phyloP scores from a whole-genome alignment of 1,140 invertebrate genomes.

The Ceratosolen fusciceps region DNA sequence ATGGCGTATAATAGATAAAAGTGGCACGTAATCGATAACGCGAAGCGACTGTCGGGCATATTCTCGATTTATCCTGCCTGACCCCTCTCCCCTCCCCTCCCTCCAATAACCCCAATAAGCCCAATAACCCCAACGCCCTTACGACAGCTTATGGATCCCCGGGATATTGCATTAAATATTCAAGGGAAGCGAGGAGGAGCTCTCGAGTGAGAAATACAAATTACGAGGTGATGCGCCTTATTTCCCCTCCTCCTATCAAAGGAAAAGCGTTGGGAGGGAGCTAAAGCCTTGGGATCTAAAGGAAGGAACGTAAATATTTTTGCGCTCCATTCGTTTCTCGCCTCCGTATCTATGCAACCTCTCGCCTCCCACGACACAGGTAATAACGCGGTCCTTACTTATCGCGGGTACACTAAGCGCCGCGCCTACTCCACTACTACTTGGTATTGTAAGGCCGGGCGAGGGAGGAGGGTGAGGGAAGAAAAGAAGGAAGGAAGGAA shows the following conservation, averaged over 20 bases:
- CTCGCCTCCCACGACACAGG: neutral
- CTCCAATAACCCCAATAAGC: too few relatives aligned
- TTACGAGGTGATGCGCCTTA: neutral
- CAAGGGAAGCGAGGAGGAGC: neutral
- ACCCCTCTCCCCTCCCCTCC: too few relatives aligned
- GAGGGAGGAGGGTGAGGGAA: neutral
- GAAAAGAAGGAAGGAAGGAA: neutral
- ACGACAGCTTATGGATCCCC: neutral
- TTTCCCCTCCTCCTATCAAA: neutral
- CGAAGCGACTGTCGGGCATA: neutral
- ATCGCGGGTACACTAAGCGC: neutral
- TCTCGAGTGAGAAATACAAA: neutral
- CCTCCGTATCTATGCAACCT: neutral
- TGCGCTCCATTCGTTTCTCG: neutral
- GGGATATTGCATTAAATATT: slow-evolving; percentile 4
- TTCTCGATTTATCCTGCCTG: slow-evolving; percentile 3
- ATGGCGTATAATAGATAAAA: neutral
- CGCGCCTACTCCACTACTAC: neutral
- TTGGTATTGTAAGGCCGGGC: neutral
- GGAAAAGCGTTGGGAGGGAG: neutral
- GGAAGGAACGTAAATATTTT: slow-evolving; percentile 33
- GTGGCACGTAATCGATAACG: neutral
- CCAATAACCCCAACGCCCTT: too few relatives aligned
- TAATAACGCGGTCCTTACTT: slow-evolving; percentile 6
- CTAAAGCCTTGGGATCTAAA: too few relatives aligned